phyloP scores from a whole-genome alignment of 2,113 vertebrate species.

The Lagenorhynchus albirostris region DNA sequence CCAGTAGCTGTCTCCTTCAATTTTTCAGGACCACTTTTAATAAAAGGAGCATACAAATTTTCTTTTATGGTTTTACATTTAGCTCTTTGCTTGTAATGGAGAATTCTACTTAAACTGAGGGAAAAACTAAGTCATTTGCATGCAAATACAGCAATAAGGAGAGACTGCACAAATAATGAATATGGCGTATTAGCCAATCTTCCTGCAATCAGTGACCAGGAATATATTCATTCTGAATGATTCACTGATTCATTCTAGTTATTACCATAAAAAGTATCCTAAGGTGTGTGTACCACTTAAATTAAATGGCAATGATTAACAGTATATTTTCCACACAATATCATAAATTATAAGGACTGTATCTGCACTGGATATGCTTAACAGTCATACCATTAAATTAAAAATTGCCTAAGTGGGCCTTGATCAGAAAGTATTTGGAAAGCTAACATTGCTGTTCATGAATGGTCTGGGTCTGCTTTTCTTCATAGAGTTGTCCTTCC shows the following conservation, averaged over 20 bases:
- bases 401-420: not conserved
- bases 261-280: not conserved
- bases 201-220: conserved; percentile 16
- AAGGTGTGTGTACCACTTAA: not conserved
- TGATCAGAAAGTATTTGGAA: not conserved
- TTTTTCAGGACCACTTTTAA: conserved; percentile 29
- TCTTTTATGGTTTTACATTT: conserved; percentile 24
- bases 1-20: not conserved
- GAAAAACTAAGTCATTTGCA: conserved; percentile 45
- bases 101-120: conserved; percentile 23
- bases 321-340: not conserved
- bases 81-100: conserved; percentile 42
- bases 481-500: not conserved
- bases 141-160: conserved; percentile 23
- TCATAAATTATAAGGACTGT: not conserved
- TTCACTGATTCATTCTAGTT: conserved; percentile 1
- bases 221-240: conserved; percentile 22
- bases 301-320: not conserved
- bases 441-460: not conserved
- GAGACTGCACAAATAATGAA: conserved; percentile 29
- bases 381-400: not conserved
- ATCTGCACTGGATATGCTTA: not conserved
- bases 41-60: not conserved
- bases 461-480: not conserved
- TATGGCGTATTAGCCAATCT: conserved; percentile 5